Evolutionary conservation across 2,888 invertebrate species (phyloP).

Genomic region (Parasteatoda lunata): DNA sequence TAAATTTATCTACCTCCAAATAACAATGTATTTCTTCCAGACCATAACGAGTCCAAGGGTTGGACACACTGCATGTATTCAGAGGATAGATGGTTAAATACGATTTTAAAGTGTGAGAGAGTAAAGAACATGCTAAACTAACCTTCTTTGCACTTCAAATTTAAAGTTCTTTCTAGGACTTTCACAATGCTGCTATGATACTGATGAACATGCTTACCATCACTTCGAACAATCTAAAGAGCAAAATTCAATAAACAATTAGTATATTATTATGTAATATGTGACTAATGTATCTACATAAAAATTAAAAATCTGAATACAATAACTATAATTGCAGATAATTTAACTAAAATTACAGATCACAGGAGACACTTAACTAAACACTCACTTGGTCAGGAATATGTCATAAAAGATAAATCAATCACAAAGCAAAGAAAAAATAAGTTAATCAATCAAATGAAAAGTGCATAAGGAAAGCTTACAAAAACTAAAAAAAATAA

Average conservation of each 20-base stretch:
- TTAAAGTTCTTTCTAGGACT: constrained; percentile 83
- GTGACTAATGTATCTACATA: background rate
- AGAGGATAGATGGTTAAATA: constrained; percentile 80
- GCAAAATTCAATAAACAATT: background rate
- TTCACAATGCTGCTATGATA: constrained; percentile 78
- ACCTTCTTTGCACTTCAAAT: constrained; percentile 82
- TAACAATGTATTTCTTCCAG: constrained; percentile 40
- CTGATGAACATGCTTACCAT: constrained; percentile 80
- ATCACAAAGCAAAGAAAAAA: no score
- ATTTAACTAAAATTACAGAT: no score
- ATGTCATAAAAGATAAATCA: no score
- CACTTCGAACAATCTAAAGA: constrained; percentile 80
- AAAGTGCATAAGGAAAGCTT: no score
- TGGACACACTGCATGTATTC: constrained; percentile 80
- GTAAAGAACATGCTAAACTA: constrained; percentile 79
- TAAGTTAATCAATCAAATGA: no score
- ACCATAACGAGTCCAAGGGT: constrained; percentile 71
- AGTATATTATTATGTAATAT: background rate
- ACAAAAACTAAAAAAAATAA: no score
- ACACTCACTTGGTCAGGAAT: no score
- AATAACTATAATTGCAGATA: no score
- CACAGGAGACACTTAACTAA: no score
- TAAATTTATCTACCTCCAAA: constrained; percentile 30
- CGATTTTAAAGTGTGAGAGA: constrained; percentile 78
- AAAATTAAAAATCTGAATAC: background rate